phyloP scores from a whole-genome alignment of 2,113 vertebrate genomes.

The Turdus rufiventris region DNA sequence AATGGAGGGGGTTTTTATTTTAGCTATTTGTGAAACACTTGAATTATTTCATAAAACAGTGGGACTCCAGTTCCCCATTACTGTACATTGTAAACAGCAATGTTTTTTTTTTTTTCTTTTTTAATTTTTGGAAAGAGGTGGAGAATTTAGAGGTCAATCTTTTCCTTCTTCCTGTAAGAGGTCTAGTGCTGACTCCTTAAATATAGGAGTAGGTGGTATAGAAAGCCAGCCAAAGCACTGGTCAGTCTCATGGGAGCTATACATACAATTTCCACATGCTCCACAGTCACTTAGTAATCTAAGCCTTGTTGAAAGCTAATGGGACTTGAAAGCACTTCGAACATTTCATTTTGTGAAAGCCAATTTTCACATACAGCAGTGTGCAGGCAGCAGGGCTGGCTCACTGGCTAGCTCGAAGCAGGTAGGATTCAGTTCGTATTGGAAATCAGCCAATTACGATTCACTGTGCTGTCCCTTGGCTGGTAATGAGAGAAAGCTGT shows the following conservation, averaged over 20 bases:
- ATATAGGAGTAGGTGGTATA: background rate
- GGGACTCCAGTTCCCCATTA: background rate
- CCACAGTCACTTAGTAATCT: slow-evolving; percentile 4
- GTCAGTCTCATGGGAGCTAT: background rate
- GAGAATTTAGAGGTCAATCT: background rate
- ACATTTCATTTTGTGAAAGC: slow-evolving; percentile 27
- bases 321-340: slow-evolving; percentile 39
- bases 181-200: background rate
- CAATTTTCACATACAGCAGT: background rate
- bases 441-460: slow-evolving; percentile 51
- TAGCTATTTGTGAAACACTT: background rate
- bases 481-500: slow-evolving; percentile 15
- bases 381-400: background rate
- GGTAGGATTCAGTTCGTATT: slow-evolving; percentile 34
- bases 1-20: background rate
- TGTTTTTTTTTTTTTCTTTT: background rate
- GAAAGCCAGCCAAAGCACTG: background rate
- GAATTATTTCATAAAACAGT: background rate
- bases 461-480: slow-evolving; percentile 17
- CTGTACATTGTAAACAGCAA: background rate
- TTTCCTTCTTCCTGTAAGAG: background rate
- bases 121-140: background rate
- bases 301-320: slow-evolving; percentile 32
- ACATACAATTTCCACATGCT: background rate
- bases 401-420: background rate